Conservation (phyloP, 2,888 invertebrate genomes). For the Ferdinandea cuprea region DNA sequence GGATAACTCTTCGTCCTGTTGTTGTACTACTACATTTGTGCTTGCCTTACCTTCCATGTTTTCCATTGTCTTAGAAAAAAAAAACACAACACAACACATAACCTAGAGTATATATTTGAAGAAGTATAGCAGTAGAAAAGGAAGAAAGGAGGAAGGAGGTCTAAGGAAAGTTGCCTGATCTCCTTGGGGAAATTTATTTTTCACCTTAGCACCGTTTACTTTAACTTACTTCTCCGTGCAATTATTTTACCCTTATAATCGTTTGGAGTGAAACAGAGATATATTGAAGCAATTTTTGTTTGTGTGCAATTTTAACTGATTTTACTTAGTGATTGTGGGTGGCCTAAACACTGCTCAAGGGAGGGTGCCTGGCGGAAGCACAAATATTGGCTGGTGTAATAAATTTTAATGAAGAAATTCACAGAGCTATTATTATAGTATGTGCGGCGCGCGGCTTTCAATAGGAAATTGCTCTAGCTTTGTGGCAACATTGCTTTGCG, state of each 20-base stretch:
- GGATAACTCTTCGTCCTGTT: constrained; percentile 47
- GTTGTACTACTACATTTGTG: constrained; percentile 15
- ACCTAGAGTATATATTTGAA: not conserved
- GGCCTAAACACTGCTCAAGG: not conserved
- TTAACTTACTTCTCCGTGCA: constrained; percentile 70
- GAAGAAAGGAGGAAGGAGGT: not conserved
- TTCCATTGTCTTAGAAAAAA: constrained; percentile 48
- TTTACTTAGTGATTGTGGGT: constrained; percentile 51
- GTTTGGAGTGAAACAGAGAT: constrained; percentile 55
- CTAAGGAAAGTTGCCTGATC: constrained; percentile 23
- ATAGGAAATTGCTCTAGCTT: constrained; percentile 44
- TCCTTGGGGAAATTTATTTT: constrained; percentile 72
- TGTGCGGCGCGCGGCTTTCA: constrained; percentile 49
- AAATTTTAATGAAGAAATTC: constrained; percentile 67
- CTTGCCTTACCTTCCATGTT: constrained; percentile 43
- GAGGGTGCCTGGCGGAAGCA: not conserved
- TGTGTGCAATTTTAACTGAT: constrained; percentile 55
- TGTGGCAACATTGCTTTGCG: too few species aligned
- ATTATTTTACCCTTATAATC: constrained; percentile 73
- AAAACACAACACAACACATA: not conserved
- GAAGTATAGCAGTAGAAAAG: not conserved
- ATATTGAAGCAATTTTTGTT: constrained; percentile 43
- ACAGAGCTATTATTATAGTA: constrained; percentile 54
- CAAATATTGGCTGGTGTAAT: constrained; percentile 48
- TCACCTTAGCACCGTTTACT: constrained; percentile 72